Evolutionary conservation across 2,113 vertebrate genomes (phyloP), one percentile per base, ranked within the genome.

Genomic region (Lamprologus tigripictilis): DNA sequence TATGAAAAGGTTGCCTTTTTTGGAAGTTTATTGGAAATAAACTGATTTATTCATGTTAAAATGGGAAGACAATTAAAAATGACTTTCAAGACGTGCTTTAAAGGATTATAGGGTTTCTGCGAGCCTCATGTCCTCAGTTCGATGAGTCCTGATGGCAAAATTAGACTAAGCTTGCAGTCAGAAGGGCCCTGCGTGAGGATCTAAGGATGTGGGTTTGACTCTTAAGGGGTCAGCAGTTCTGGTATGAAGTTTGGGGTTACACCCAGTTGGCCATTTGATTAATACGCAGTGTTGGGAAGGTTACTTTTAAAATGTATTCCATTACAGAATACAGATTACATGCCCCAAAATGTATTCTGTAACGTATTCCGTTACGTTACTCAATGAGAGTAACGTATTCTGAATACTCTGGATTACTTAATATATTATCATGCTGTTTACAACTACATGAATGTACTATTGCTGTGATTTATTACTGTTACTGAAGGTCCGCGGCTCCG

Each of bases 131-230:
- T 68, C 63, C 11, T 68, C n/a, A n/a, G 19, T 21, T 68, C 0
- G 0, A 68, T 8, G 33, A 40, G 63, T 40, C 11, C 63, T 40
- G 35, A 68, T 5, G 19, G 19, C 19, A 21, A 40, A 40, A 40
- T 21, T 37, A 71, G 7, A 16, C 12, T 9, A 14, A 13, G 7
- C 19, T 68, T 68, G n/a, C 66, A 71, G 19, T 40, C 35, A 40
- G n/a, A 21, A 42, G 19, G 12, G 0, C 0, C 0, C 12, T 13
- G 35, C 7, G 0, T 6, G 66, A 71, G 35, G 66, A 42, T 71
- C 19, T 14, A 23, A 3, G n/a, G 66, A 42, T 71, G 66, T 37
- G 19, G n/a, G n/a, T 40, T 71, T 66, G 37, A 21, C 35, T 21
- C 35, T 19, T 68, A 68, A 68, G n/a, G 63, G 66, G 12, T 71